Percentiles rank a stretch among this genome's conserved stretches.
These are phyloP conservation scores for Heteronetta atricapilla DNA, from an alignment of 2,113 vertebrate genomes.

Conservation along the genomic window DNA sequence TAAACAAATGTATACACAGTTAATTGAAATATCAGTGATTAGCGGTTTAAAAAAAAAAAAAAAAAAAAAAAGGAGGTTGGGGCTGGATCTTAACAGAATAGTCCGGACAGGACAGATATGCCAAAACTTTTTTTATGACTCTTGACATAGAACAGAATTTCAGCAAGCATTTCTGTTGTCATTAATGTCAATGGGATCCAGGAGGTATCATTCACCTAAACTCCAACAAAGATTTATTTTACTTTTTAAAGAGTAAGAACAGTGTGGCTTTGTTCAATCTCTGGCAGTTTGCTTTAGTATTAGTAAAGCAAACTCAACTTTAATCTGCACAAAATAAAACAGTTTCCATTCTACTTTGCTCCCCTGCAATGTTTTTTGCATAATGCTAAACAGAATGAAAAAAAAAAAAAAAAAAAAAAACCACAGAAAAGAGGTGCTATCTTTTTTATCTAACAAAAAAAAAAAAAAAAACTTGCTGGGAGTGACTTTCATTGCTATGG, in stretches of 20 bases:
- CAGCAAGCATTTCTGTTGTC: background rate
- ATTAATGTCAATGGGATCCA: background rate
- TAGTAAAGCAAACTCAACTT: background rate
- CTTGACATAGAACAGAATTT: background rate
- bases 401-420: no score
- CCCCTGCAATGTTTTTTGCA: background rate
- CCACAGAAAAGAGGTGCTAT: background rate
- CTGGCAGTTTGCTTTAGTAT: background rate
- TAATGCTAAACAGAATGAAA: background rate
- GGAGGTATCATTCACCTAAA: background rate
- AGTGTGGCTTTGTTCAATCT: background rate
- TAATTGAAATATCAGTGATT: background rate
- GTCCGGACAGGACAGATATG: background rate
- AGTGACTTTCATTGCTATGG: background rate
- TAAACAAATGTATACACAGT: background rate
- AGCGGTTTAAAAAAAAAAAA: background rate
- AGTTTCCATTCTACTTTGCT: background rate
- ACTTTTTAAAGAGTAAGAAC: background rate
- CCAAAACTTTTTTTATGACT: background rate
- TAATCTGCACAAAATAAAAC: background rate
- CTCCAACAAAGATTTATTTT: background rate
- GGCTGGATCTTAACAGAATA: background rate
- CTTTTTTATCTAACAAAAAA: background rate
- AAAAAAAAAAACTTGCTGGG: background rate
- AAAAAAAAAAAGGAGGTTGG: background rate